Conservation (phyloP, 1,140 invertebrate species). For the Melanaphis sacchari region DNA sequence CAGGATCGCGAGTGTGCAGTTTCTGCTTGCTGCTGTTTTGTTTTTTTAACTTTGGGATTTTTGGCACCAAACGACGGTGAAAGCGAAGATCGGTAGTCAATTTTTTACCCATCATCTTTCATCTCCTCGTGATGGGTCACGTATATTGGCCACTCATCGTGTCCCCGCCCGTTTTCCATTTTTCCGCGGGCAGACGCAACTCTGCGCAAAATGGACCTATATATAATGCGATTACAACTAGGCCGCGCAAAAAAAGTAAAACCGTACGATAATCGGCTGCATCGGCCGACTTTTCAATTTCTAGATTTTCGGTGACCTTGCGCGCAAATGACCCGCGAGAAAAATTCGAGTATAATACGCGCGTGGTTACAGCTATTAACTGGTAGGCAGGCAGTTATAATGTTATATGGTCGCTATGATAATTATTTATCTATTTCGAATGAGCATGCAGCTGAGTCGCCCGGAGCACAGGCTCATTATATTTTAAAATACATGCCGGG, state of each 20-base stretch:
- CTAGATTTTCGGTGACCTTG: neutral
- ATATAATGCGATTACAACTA: neutral
- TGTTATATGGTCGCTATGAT: neutral
- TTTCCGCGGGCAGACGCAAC: neutral
- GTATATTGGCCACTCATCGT: neutral
- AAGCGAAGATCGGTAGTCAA: neutral
- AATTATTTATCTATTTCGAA: neutral
- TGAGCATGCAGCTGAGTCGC: neutral
- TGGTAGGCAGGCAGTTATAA: neutral
- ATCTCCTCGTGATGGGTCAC: too few species aligned
- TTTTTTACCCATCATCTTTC: neutral
- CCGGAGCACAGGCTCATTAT: neutral
- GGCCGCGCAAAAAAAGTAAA: neutral
- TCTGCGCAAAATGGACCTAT: neutral
- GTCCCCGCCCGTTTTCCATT: neutral
- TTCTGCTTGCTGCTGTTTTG: neutral
- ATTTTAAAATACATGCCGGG: neutral
- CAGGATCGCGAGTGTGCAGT: neutral
- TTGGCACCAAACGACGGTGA: neutral
- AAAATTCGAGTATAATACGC: neutral
- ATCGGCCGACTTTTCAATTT: neutral
- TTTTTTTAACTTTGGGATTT: neutral
- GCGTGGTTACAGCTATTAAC: too few species aligned
- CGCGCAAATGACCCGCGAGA: neutral
- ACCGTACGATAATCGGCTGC: neutral